Evolutionary conservation across 2,113 vertebrate genomes (phyloP).

Genomic region (Erythrocercus mccallii): DNA sequence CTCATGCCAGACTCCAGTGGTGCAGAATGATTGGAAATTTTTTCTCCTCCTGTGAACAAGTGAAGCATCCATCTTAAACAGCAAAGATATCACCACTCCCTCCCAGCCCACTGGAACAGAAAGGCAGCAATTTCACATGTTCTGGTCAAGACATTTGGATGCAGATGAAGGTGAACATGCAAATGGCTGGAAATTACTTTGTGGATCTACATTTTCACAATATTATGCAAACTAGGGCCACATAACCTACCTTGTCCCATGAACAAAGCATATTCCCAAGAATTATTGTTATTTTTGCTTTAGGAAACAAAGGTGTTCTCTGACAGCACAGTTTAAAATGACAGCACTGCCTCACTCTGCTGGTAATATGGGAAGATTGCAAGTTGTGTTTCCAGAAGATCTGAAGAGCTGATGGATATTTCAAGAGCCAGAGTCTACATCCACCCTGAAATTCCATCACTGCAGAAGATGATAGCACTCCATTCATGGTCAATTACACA

Average conservation of each 20-base stretch:
- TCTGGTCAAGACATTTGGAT: neutral
- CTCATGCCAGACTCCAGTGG: conserved; percentile 45
- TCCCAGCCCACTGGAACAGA: neutral
- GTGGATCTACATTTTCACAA: neutral
- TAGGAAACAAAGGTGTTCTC: neutral
- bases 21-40: conserved; percentile 62
- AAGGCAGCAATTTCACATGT: neutral
- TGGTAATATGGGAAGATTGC: neutral
- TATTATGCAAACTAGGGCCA: neutral
- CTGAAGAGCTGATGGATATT: neutral
- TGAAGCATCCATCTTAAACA: conserved; percentile 36
- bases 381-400: neutral
- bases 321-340: neutral
- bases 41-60: conserved; percentile 56
- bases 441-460: neutral
- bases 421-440: neutral
- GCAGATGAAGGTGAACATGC: neutral
- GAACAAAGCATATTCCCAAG: neutral
- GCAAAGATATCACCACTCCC: neutral
- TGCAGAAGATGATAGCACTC: no score
- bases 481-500: fast-evolving
- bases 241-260: neutral
- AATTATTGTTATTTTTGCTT: neutral
- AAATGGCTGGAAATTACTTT: neutral
- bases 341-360: neutral